These are phyloP conservation scores for Heteromyza rotundicornis DNA, from an alignment of 2,888 invertebrate species.

Conservation along the genomic window DNA sequence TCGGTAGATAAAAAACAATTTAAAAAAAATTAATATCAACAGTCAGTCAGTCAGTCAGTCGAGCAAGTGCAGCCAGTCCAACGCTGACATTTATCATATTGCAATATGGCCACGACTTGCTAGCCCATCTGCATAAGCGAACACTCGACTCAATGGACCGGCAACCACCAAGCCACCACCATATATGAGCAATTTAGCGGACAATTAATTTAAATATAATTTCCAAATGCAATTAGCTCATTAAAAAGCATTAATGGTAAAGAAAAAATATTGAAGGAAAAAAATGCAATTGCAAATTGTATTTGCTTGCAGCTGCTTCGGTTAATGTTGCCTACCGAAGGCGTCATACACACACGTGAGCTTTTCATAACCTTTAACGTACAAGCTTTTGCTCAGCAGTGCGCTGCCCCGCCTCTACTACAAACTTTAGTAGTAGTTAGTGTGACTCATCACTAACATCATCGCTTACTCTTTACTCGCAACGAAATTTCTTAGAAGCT, in stretches of 20 bases:
- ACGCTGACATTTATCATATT: no score
- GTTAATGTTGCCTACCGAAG: neutral
- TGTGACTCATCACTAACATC: neutral
- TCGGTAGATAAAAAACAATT: no score
- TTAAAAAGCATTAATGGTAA: neutral
- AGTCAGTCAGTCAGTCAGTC: no score
- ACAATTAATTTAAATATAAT: neutral
- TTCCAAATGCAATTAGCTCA: neutral
- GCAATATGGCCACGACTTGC: no score
- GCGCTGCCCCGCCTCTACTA: neutral
- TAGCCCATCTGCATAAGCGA: no score
- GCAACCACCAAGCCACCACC: no score
- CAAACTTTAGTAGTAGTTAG: neutral
- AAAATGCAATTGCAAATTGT: neutral
- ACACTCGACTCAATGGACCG: no score
- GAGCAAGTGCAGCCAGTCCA: neutral
- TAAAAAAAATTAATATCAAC: no score
- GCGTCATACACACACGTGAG: neutral
- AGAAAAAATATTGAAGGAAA: neutral
- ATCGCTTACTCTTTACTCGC: neutral
- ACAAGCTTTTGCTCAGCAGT: neutral
- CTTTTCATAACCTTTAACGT: neutral
- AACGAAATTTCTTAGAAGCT: conserved; percentile 6
- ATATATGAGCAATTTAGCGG: no score
- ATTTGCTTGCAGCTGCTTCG: neutral